Percentiles rank a stretch among this genome's conserved stretches.
phyloP scores from a whole-genome alignment of 2,888 invertebrate genomes.

The Andrena fulva region DNA sequence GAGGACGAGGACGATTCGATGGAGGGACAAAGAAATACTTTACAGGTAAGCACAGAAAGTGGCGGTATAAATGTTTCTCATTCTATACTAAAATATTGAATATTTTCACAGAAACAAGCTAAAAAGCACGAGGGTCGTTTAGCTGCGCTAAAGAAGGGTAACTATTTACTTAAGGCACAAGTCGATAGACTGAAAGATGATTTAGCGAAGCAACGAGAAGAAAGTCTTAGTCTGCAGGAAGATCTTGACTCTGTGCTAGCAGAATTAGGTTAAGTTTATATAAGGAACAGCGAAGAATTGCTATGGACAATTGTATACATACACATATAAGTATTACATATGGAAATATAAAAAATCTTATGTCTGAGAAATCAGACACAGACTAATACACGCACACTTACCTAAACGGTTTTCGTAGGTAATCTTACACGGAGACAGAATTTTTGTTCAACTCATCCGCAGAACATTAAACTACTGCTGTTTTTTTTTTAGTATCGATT shows the following conservation, averaged over 20 bases:
- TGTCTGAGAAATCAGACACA: conserved; percentile 54
- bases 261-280: conserved; percentile 89
- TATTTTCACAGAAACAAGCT: conserved; percentile 83
- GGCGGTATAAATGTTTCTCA: background rate
- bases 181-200: conserved; percentile 95
- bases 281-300: conserved; percentile 43
- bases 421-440: conserved; percentile 45
- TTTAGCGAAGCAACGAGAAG: conserved; percentile 92
- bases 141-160: conserved; percentile 94
- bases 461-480: conserved; percentile 22
- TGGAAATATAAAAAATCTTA: conserved; percentile 69
- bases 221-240: conserved; percentile 91
- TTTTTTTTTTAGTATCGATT: conserved; percentile 15
- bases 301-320: conserved; percentile 68
- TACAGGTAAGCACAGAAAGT: conserved; percentile 77
- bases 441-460: conserved; percentile 40
- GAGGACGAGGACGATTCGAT: conserved; percentile 86
- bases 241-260: conserved; percentile 95
- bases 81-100: background rate
- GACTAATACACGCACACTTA: conserved; percentile 59
- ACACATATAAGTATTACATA: conserved; percentile 68
- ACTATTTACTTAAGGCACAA: conserved; percentile 94
- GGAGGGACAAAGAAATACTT: conserved; percentile 79
- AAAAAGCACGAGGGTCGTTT: conserved; percentile 93
- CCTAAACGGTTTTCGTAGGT: conserved; percentile 51